Evolutionary conservation across 1,140 invertebrate species (phyloP).

Genomic region (Diuraphis noxia): DNA sequence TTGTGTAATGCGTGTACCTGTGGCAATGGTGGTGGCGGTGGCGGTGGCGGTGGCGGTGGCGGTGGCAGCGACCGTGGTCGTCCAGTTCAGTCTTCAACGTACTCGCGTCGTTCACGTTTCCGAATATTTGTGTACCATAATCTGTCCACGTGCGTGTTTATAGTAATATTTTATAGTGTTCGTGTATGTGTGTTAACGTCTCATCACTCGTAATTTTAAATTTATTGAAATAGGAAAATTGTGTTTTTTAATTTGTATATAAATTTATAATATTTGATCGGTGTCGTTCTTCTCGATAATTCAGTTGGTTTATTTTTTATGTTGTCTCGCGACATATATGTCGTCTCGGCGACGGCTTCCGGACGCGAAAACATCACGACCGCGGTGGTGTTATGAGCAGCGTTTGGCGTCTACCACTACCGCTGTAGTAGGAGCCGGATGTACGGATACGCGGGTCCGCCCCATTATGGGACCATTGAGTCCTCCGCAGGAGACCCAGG

Average conservation of each 20-base stretch:
- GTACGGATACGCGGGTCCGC: slow-evolving; percentile 47
- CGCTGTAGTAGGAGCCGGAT: neutral
- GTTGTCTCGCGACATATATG: slow-evolving; percentile 47
- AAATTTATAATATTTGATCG: neutral
- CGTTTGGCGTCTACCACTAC: neutral
- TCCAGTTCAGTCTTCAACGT: slow-evolving; percentile 29
- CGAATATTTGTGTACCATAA: neutral
- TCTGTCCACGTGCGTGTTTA: slow-evolving; percentile 19
- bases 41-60: neutral
- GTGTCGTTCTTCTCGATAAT: neutral
- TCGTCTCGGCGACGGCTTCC: slow-evolving; percentile 42
- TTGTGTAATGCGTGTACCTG: slow-evolving; percentile 35
- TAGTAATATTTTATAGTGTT: neutral
- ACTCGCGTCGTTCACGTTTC: neutral
- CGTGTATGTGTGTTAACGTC: neutral
- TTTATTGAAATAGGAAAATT: neutral
- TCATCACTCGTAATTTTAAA: neutral
- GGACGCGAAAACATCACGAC: slow-evolving; percentile 28
- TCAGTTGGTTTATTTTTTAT: slow-evolving; percentile 14
- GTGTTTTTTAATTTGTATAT: neutral
- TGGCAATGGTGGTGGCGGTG: neutral
- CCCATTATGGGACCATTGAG: slow-evolving; percentile 50
- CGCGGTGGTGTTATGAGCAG: neutral
- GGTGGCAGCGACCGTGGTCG: slow-evolving; percentile 7
- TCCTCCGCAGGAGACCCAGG: slow-evolving; percentile 13